These are phyloP conservation scores for Trilocha varians DNA, from an alignment of 2,888 invertebrate species.

Conservation along the genomic window DNA sequence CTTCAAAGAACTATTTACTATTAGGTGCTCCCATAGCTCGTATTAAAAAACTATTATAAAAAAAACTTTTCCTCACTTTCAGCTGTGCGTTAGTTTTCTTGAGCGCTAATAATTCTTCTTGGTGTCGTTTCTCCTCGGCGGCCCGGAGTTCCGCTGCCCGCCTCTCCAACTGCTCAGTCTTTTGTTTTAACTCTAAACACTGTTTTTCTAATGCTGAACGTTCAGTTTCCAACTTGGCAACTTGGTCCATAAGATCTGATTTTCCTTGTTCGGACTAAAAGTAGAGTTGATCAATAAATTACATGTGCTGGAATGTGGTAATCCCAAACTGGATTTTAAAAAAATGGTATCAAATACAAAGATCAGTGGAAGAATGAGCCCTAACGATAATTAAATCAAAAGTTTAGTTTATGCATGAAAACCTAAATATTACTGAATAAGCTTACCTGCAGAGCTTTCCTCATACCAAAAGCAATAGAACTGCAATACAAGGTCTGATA, in stretches of 20 bases:
- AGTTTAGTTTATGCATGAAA: not conserved
- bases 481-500: slow-evolving; percentile 98
- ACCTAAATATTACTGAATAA: not conserved
- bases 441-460: slow-evolving; percentile 92
- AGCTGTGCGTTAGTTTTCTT: slow-evolving; percentile 96
- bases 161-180: slow-evolving; percentile 86
- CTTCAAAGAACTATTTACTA: too few relatives aligned
- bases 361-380: too few relatives aligned
- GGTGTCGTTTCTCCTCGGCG: slow-evolving; percentile 93
- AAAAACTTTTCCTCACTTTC: slow-evolving; percentile 72
- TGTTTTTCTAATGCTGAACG: slow-evolving; percentile 77
- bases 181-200: slow-evolving; percentile 70
- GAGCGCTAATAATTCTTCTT: slow-evolving; percentile 91
- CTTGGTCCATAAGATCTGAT: slow-evolving; percentile 83
- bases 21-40: too few relatives aligned
- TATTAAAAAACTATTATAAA: too few relatives aligned
- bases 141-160: slow-evolving; percentile 86
- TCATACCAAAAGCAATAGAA: slow-evolving; percentile 97
- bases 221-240: slow-evolving; percentile 79
- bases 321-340: too few relatives aligned
- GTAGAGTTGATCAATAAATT: too few relatives aligned
- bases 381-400: too few relatives aligned
- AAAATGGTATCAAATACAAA: too few relatives aligned
- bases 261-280: slow-evolving; percentile 88
- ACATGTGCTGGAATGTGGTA: too few relatives aligned